Base-by-base conservation (phyloP, 2,888 invertebrate species). In the Podotricha telesiphe region DNA sequence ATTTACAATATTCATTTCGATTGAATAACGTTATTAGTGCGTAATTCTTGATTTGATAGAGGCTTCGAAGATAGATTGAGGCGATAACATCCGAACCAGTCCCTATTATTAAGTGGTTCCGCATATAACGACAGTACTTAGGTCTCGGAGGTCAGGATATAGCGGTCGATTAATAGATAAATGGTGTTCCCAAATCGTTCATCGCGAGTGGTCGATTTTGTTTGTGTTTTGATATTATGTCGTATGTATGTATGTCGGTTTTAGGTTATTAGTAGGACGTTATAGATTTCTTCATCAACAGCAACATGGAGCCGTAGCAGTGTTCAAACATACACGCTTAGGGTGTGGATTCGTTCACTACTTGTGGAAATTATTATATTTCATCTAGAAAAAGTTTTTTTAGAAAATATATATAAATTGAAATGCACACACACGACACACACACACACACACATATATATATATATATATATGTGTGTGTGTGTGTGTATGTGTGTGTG, bases 111-210 rank as follows among this genome's bases (percentile, higher is more conserved):
- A 55, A 47, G 42, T 37, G 65, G 37, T 37, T 47, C 37, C 37
- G 45, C 42, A 22, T 19, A 34, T 53, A 67, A 51, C 20, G 13
- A 19, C 17, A 59, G 28, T 20, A 19, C 48, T 68, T 68, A 61
- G 42, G 13, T 10, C 53, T 17, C 13, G 5, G 22, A 48, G 64
- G 37, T 64, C 70, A 59, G 58, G 47, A 40, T 47, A 50, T 66
- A 48, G 37, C 62, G 62, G 67, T 19, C 59, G 59, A 70, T 70
- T 70, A 67, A 37, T 47, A 70, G 64, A 56, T 68, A 71, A 68
- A 68, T 65, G 65, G 42, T 28, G 50, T 62, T 42, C 50, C 48
- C 20, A 45, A 65, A 53, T 62, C 68, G 45, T 68, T 65, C 65
- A 65, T 62, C 50, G 65, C 51, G 56, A 56, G 62, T 20, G 42